Evolutionary conservation across 2,888 invertebrate genomes (phyloP).

Genomic region (Dryobotodes eremita): DNA sequence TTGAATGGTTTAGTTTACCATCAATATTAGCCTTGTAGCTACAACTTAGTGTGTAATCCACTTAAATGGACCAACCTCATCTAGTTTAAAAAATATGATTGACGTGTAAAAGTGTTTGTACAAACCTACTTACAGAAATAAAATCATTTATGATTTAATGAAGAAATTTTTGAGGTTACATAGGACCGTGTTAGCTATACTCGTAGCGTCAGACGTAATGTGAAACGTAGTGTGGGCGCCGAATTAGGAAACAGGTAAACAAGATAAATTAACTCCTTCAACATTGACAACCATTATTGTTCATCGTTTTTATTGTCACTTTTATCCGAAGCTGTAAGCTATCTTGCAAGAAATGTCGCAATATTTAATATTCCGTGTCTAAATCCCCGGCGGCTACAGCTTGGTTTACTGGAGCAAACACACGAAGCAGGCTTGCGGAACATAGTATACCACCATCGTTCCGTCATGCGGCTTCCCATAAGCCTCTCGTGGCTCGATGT

Average conservation of each 20-base stretch:
- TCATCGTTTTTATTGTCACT: neutral
- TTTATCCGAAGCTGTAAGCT: neutral
- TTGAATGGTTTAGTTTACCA: neutral
- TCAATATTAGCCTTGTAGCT: no score
- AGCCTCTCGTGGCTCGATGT: constrained; percentile 12
- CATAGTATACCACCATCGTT: neutral
- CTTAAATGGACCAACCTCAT: no score
- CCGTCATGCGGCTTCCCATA: constrained; percentile 17
- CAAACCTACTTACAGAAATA: no score
- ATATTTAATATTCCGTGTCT: constrained; percentile 25
- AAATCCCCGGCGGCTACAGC: neutral
- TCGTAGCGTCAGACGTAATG: neutral
- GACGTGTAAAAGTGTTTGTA: no score
- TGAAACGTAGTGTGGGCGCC: neutral
- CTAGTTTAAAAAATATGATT: no score
- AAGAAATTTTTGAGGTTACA: neutral
- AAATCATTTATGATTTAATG: no score
- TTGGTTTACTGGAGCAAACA: constrained; percentile 10
- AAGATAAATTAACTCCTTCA: neutral
- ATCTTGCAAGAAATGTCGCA: neutral
- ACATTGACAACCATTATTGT: neutral
- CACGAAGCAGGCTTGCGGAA: constrained; percentile 17
- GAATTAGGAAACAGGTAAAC: neutral
- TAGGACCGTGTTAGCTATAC: neutral
- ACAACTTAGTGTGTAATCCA: neutral